phyloP scores from a whole-genome alignment of 2,888 invertebrate genomes.

The Prosapia bicincta region DNA sequence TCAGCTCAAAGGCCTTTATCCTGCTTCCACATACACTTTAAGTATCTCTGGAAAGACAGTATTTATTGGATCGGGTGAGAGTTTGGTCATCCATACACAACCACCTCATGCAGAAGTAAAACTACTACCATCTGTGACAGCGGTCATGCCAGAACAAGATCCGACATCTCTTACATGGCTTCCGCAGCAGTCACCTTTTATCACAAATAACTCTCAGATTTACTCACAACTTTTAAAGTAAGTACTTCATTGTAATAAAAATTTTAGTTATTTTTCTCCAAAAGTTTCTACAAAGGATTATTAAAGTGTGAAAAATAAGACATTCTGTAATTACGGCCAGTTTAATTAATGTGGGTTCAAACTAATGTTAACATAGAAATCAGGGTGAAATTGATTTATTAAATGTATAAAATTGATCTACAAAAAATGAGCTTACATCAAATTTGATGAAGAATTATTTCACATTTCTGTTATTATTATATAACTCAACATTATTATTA shows the following conservation, averaged over 20 bases:
- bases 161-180: not conserved
- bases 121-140: not conserved
- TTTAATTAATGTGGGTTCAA: no score
- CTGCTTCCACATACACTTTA: slow-evolving; percentile 15
- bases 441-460: no score
- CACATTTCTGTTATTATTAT: no score
- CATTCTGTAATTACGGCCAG: no score
- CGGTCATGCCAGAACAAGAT: not conserved
- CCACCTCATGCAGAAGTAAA: not conserved
- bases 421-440: no score
- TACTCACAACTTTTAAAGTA: not conserved
- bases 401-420: no score
- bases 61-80: slow-evolving; percentile 8
- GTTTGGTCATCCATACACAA: slow-evolving; percentile 7
- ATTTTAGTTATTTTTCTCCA: no score
- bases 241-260: not conserved
- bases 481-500: no score
- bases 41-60: slow-evolving; percentile 18
- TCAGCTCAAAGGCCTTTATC: slow-evolving; percentile 10
- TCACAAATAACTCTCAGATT: not conserved
- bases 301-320: no score
- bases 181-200: not conserved
- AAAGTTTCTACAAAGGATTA: no score
- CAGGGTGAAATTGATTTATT: no score
- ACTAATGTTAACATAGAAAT: no score